Evolutionary conservation across 1,140 invertebrate genomes (phyloP), one percentile per base, ranked within the genome.

Genomic region (Drosophila sp.): DNA sequence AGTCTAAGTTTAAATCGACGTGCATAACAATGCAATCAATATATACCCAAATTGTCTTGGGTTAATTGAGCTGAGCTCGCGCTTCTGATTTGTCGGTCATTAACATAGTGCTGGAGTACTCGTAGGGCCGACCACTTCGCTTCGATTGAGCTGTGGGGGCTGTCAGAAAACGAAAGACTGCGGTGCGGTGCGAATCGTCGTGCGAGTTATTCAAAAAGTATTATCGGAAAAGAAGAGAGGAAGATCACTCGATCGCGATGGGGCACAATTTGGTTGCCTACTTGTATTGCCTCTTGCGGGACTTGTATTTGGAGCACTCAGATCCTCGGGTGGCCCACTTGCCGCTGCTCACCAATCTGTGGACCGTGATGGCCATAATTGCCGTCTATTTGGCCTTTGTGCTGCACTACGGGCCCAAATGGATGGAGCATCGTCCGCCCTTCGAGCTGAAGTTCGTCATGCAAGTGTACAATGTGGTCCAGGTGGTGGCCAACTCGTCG

Each of bases 391-490:
- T 96, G 38, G 93, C 94, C 64, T 94, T 96, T 66, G 90, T 92
- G 23, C 64, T 89, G 4, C 72, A 90, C 47, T 91, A 90, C 4
- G 96, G 96, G 1, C 96, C 96, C 1, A 93, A 93, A 66, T 92
- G 95, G 54, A 97, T 97, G 96, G 94, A 94, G 79, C 94, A 96
- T 76, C 93, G 96, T 25, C 93, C 94, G 80, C 94, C 96, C 0
- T 96, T 95, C 66, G 93, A 96, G 55, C 93, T 98, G 0, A 94
- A 95, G 62, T 92, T 92, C 44, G 70, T 95, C 2, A 94, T 98
- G 90, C 94, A 97, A 62, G 89, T 94, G 7, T 98, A 97, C 91
- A 98, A 98, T 91, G 82, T 95, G 1, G 92, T 95, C 25, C 95
- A 97, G 93, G 95, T 97, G 29, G 55, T 96, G 65, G 94, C 96